A percentile compares a stretch with the other conserved stretches of the same genome.
These are phyloP conservation scores for Melanotus villosus DNA, from an alignment of 2,888 invertebrate genomes.

Conservation along the genomic window DNA sequence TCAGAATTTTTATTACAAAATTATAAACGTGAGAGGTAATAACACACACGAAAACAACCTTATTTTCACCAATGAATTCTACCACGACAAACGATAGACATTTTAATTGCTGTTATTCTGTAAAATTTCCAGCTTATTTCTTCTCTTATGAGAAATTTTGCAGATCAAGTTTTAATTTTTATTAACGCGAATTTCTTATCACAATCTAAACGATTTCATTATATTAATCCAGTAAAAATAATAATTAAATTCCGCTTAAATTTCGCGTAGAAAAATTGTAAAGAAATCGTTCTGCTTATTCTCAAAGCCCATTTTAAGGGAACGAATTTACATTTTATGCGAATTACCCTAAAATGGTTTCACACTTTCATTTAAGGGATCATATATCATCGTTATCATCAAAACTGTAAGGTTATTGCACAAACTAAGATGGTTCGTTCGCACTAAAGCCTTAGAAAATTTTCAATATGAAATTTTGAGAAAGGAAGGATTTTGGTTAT, in stretches of 20 bases:
- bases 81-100: neutral
- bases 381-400: constrained; percentile 15
- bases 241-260: too few species aligned
- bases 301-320: constrained; percentile 3
- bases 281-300: too few species aligned
- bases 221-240: too few species aligned
- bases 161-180: too few species aligned
- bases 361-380: constrained; percentile 14
- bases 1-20: neutral
- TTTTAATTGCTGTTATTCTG: neutral
- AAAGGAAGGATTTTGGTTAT: neutral
- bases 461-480: neutral
- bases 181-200: too few species aligned
- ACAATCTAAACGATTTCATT: too few species aligned
- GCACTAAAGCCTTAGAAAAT: neutral
- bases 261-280: too few species aligned
- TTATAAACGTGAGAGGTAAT: neutral
- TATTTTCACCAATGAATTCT: neutral
- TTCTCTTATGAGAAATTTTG: too few species aligned
- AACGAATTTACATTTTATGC: constrained; percentile 15
- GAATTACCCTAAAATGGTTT: neutral
- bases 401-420: constrained; percentile 10
- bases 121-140: too few species aligned
- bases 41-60: neutral
- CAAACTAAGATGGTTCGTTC: neutral